phyloP scores from a whole-genome alignment of 2,888 invertebrate genomes.

The Dryobotodes eremita region DNA sequence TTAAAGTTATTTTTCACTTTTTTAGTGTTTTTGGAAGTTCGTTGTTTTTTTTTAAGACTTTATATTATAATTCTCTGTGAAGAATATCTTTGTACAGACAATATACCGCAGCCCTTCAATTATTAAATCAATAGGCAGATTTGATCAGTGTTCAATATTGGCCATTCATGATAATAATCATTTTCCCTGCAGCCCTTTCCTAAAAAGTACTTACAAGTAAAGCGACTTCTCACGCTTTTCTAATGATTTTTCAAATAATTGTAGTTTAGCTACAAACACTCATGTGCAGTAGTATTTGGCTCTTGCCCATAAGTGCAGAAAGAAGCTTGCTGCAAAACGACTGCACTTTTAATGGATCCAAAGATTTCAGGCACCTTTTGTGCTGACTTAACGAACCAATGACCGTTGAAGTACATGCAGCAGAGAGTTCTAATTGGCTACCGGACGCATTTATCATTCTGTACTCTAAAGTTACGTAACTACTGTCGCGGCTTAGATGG shows the following conservation, averaged over 20 bases:
- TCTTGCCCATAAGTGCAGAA: too few relatives aligned
- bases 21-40: too few relatives aligned
- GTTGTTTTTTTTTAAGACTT: too few relatives aligned
- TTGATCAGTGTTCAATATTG: too few relatives aligned
- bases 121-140: too few relatives aligned
- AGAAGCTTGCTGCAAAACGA: background rate
- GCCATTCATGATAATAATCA: background rate
- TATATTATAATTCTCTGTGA: background rate
- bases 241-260: background rate
- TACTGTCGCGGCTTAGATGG: slow-evolving; percentile 22
- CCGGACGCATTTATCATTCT: slow-evolving; percentile 27
- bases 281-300: too few relatives aligned
- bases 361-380: background rate
- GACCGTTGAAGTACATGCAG: background rate
- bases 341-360: background rate
- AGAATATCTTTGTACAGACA: background rate
- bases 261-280: background rate
- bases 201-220: background rate
- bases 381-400: slow-evolving; percentile 12
- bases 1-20: too few relatives aligned
- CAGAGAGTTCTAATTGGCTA: slow-evolving; percentile 14
- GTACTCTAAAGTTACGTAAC: slow-evolving; percentile 6
- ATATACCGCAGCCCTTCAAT: too few relatives aligned
- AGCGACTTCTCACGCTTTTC: too few relatives aligned
- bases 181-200: background rate